Evolutionary conservation across 2,113 vertebrate genomes (phyloP).

Genomic region (Irena cyanogastra): DNA sequence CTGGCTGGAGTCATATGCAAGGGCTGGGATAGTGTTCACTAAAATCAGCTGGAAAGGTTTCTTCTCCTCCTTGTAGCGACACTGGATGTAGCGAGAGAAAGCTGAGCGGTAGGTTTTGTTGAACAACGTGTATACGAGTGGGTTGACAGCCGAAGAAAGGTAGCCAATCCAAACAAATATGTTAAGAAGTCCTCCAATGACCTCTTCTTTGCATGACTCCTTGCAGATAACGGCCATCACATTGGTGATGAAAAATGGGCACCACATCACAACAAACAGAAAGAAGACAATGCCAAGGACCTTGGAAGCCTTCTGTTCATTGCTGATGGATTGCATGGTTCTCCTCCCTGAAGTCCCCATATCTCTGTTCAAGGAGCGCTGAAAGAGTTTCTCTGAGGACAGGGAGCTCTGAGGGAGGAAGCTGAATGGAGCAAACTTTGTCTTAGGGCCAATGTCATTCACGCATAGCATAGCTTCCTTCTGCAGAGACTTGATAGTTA

Average conservation of each 20-base stretch:
- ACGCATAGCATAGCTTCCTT: constrained; percentile 88
- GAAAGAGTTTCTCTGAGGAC: constrained; percentile 88
- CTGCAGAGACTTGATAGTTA: constrained; percentile 90
- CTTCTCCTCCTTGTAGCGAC: constrained; percentile 86
- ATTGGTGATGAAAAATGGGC: constrained; percentile 96
- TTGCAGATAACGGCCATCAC: constrained; percentile 89
- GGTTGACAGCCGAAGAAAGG: constrained; percentile 93
- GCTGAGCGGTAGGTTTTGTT: constrained; percentile 93
- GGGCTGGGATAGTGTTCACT: constrained; percentile 90
- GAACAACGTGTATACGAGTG: constrained; percentile 91
- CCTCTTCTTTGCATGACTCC: constrained; percentile 72
- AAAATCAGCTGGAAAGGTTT: constrained; percentile 90
- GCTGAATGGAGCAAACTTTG: constrained; percentile 84
- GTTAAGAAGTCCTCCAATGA: constrained; percentile 85
- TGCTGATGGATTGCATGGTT: constrained; percentile 93
- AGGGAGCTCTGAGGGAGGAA: constrained; percentile 86
- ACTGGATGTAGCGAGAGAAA: constrained; percentile 88
- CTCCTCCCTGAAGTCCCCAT: constrained; percentile 74
- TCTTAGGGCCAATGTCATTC: constrained; percentile 81
- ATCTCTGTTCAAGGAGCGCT: constrained; percentile 82
- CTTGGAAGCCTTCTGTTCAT: constrained; percentile 95
- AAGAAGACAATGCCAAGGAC: constrained; percentile 96
- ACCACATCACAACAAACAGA: constrained; percentile 98
- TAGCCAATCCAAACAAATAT: constrained; percentile 97
- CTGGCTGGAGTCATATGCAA: constrained; percentile 85